Conservation (phyloP, 2,113 vertebrate species). For the Mesoclemmys tuberculata region DNA sequence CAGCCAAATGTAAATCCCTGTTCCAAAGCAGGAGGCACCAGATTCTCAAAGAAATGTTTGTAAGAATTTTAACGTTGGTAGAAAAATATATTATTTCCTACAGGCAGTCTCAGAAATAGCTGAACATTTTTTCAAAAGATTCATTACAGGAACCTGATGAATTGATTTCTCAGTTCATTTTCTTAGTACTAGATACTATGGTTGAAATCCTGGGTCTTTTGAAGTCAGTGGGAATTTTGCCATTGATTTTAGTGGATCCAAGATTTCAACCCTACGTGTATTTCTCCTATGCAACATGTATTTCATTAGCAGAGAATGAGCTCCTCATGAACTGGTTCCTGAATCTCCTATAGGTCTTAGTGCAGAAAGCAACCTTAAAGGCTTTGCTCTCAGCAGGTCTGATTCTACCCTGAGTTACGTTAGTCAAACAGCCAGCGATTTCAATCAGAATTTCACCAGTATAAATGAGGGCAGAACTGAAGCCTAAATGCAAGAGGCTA, state of each 20-base stretch:
- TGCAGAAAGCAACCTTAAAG: conserved; percentile 35
- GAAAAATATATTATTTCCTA: background rate
- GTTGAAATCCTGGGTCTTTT: background rate
- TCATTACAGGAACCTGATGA: background rate
- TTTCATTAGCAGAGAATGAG: conserved; percentile 66
- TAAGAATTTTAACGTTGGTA: background rate
- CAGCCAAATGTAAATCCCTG: background rate
- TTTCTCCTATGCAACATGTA: conserved; percentile 68
- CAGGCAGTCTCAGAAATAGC: background rate
- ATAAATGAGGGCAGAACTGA: background rate
- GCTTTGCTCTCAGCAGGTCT: conserved; percentile 11
- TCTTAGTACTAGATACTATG: background rate
- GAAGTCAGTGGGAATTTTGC: conserved; percentile 73
- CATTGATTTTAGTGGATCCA: conserved; percentile 78
- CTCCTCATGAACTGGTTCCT: conserved; percentile 51
- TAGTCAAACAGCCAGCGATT: conserved; percentile 28
- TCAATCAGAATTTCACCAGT: conserved; percentile 4
- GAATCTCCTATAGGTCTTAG: conserved; percentile 17
- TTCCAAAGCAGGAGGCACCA: background rate
- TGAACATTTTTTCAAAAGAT: background rate
- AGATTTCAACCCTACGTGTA: conserved; percentile 72
- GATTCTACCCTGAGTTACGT: background rate
- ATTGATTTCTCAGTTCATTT: background rate
- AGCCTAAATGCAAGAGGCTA: conserved; percentile 46
- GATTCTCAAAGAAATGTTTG: background rate